These are phyloP conservation scores for Neodiprion fabricii DNA, from an alignment of 1,140 invertebrate species.

Conservation along the genomic window DNA sequence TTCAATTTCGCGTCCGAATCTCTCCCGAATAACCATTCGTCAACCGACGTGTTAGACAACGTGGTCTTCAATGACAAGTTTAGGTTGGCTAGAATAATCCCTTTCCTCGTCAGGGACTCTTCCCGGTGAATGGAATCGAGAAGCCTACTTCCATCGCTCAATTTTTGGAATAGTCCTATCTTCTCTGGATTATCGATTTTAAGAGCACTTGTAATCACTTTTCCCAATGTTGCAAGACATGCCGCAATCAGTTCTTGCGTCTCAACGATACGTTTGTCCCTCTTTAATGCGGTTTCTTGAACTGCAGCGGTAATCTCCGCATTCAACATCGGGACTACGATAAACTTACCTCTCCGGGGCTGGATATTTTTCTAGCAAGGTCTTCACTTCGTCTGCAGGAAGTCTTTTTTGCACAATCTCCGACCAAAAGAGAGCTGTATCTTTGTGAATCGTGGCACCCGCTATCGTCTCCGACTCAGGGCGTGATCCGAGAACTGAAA, in stretches of 20 bases:
- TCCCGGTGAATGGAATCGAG: slow-evolving; percentile 19
- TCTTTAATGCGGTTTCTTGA: neutral
- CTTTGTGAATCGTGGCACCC: neutral
- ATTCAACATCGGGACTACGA: neutral
- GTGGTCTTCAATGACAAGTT: slow-evolving; percentile 18
- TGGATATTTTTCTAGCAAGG: slow-evolving; percentile 2
- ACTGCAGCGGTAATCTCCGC: slow-evolving; percentile 2
- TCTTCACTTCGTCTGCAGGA: neutral
- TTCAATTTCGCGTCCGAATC: slow-evolving; percentile 21
- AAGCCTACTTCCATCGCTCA: slow-evolving; percentile 20
- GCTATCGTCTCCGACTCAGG: neutral
- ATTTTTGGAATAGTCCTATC: slow-evolving; percentile 17
- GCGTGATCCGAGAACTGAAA: neutral
- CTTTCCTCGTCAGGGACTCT: slow-evolving; percentile 17
- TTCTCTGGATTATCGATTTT: slow-evolving; percentile 15
- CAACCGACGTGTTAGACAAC: slow-evolving; percentile 21
- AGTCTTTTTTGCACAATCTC: neutral
- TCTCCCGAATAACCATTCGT: slow-evolving; percentile 22
- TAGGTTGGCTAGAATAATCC: slow-evolving; percentile 17
- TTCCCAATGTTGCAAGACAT: slow-evolving; percentile 17
- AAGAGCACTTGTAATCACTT: slow-evolving; percentile 14
- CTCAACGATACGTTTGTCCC: slow-evolving; percentile 1
- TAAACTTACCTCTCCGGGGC: neutral
- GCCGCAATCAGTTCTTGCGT: slow-evolving; percentile 12
- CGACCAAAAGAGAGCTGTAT: neutral